Evolutionary conservation across 2,888 invertebrate genomes (phyloP).

Genomic region (Toxonevra muliebris): DNA sequence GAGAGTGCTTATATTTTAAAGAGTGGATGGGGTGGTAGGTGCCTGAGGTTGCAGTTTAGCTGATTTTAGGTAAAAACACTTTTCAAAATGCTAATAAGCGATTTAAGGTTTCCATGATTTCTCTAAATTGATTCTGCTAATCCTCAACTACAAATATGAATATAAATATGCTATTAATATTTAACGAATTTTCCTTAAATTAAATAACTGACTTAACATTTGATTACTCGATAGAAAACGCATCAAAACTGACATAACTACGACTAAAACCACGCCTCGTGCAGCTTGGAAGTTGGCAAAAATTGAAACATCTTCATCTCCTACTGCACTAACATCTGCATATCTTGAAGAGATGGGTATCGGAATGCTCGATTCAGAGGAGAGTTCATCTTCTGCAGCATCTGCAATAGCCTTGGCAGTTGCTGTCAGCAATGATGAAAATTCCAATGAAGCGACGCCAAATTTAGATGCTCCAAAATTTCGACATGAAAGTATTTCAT

Average conservation of each 20-base stretch:
- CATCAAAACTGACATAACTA: slow-evolving; percentile 43
- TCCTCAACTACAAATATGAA: no score
- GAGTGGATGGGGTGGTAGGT: no score
- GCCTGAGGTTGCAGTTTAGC: no score
- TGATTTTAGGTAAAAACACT: no score
- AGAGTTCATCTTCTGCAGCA: slow-evolving; percentile 60
- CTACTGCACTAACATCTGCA: slow-evolving; percentile 35
- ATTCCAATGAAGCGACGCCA: slow-evolving; percentile 60
- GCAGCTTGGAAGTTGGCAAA: slow-evolving; percentile 48
- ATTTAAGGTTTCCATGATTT: no score
- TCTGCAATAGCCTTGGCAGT: slow-evolving; percentile 54
- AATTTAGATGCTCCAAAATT: slow-evolving; percentile 53
- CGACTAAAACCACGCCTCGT: slow-evolving; percentile 34
- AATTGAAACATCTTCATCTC: slow-evolving; percentile 39
- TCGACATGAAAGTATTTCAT: slow-evolving; percentile 47
- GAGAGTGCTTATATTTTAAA: not conserved
- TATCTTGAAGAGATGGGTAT: slow-evolving; percentile 70
- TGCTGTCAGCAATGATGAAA: slow-evolving; percentile 54
- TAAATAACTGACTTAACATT: slow-evolving; percentile 27
- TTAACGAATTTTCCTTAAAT: no score
- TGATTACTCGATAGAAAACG: slow-evolving; percentile 53
- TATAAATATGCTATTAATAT: no score
- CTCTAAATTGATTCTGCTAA: no score
- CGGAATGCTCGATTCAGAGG: slow-evolving; percentile 69
- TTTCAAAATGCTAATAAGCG: no score